phyloP scores from a whole-genome alignment of 2,888 invertebrate genomes.

The Rotaria macrura region DNA sequence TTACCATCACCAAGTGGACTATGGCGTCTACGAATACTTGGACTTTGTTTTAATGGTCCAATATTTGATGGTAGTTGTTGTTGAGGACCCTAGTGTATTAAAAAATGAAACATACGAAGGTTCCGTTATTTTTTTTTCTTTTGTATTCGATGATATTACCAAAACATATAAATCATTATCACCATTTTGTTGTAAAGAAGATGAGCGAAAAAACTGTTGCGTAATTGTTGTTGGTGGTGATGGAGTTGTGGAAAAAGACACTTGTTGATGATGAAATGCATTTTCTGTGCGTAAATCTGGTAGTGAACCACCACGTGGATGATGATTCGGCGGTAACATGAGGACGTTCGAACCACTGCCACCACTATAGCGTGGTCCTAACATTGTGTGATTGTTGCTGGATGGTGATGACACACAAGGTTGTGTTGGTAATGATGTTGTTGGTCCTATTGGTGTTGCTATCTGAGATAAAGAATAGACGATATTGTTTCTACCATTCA shows the following conservation, averaged over 20 bases:
- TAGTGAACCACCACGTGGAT: slow-evolving; percentile 18
- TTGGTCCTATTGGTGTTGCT: not conserved
- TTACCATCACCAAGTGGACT: slow-evolving; percentile 6
- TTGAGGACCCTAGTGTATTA: not conserved
- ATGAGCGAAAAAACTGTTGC: not conserved
- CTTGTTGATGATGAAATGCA: not conserved
- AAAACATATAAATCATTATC: not conserved
- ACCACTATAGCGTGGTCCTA: not conserved
- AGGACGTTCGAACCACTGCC: slow-evolving; percentile 13
- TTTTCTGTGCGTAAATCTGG: not conserved
- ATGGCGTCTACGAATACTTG: slow-evolving; percentile 1
- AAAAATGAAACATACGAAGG: not conserved
- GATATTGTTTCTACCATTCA: not conserved
- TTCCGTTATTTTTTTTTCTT: not conserved
- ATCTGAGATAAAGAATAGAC: not conserved
- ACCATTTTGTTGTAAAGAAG: not conserved
- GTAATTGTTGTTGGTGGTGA: not conserved
- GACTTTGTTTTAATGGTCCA: slow-evolving; percentile 5
- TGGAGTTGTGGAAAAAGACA: not conserved
- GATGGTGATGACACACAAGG: not conserved
- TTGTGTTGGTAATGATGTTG: not conserved
- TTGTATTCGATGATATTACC: not conserved
- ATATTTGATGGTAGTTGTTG: not conserved
- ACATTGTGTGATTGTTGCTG: not conserved
- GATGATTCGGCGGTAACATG: not conserved